These are phyloP conservation scores for Catalaphyllia jardinei DNA, from an alignment of 64 coral and sea anemone genomes.

Conservation along the genomic window DNA sequence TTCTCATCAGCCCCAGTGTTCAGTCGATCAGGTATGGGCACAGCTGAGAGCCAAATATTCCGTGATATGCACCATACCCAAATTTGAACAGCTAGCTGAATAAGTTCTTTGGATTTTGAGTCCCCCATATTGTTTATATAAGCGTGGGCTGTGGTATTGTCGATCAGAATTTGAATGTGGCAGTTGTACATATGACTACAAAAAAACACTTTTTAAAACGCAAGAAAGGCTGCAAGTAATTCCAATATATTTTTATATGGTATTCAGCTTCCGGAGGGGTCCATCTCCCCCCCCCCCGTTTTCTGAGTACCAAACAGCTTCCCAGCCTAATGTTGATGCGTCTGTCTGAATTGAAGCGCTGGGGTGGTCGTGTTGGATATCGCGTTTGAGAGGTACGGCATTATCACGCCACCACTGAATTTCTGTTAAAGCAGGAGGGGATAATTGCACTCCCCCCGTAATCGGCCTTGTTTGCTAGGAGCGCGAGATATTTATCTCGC, in stretches of 20 bases:
- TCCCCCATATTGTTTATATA: too few species aligned
- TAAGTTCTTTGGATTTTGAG: slow-evolving; percentile 37
- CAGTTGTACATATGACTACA: neutral
- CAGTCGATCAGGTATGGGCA: slow-evolving; percentile 31
- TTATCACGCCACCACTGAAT: slow-evolving; percentile 47
- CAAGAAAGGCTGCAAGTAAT: slow-evolving; percentile 39
- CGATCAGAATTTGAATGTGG: too few species aligned
- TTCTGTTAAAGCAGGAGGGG: neutral
- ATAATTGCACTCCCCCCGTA: slow-evolving; percentile 31
- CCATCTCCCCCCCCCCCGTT: slow-evolving; percentile 12
- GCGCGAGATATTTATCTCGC: slow-evolving; percentile 21
- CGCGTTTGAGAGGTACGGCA: neutral
- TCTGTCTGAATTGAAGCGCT: slow-evolving; percentile 37
- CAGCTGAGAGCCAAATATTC: slow-evolving; percentile 51
- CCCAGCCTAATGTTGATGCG: slow-evolving; percentile 39
- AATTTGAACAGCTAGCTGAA: slow-evolving; percentile 34
- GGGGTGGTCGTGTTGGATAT: slow-evolving; percentile 10
- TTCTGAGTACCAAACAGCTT: neutral
- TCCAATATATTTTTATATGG: slow-evolving; percentile 22
- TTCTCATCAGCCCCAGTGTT: slow-evolving; percentile 48
- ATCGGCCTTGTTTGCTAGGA: slow-evolving; percentile 17
- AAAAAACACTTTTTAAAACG: slow-evolving; percentile 31
- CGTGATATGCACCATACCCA: slow-evolving; percentile 61
- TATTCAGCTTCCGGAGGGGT: slow-evolving; percentile 10
- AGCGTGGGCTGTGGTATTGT: too few species aligned